Conservation (phyloP, 2,113 vertebrate species). For the Eurystomus gularis region DNA sequence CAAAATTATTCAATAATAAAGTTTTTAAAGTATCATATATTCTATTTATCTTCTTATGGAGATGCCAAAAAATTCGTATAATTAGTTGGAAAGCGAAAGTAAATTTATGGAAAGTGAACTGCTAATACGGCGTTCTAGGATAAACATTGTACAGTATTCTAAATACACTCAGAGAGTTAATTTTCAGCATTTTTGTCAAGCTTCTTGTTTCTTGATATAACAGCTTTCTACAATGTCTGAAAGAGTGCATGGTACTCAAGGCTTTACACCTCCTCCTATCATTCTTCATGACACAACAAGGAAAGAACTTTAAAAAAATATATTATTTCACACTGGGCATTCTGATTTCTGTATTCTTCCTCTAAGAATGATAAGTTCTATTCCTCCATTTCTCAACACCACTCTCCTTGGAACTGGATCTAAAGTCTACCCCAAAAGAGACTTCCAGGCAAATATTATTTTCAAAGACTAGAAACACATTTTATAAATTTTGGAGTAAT, state of each 20-base stretch:
- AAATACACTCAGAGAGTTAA: background rate
- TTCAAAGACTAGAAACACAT: background rate
- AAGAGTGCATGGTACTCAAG: background rate
- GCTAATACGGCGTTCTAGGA: background rate
- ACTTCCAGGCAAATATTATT: background rate
- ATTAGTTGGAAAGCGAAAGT: background rate
- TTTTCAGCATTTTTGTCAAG: background rate
- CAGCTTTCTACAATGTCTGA: background rate
- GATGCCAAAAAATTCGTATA: background rate
- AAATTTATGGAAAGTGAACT: background rate
- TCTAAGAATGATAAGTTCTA: background rate
- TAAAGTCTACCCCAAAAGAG: no score
- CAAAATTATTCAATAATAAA: background rate
- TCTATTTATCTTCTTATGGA: background rate
- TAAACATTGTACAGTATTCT: background rate
- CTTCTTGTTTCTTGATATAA: background rate
- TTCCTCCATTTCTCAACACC: background rate
- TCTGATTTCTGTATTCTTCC: background rate
- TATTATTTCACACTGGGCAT: background rate
- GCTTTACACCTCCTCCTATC: background rate
- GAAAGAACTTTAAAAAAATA: fast-evolving
- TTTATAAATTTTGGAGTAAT: background rate
- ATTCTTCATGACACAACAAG: background rate
- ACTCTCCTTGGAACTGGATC: background rate
- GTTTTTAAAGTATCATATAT: background rate